These are phyloP conservation scores for Zeus faber DNA, from an alignment of 2,113 vertebrate genomes.

Conservation along the genomic window DNA sequence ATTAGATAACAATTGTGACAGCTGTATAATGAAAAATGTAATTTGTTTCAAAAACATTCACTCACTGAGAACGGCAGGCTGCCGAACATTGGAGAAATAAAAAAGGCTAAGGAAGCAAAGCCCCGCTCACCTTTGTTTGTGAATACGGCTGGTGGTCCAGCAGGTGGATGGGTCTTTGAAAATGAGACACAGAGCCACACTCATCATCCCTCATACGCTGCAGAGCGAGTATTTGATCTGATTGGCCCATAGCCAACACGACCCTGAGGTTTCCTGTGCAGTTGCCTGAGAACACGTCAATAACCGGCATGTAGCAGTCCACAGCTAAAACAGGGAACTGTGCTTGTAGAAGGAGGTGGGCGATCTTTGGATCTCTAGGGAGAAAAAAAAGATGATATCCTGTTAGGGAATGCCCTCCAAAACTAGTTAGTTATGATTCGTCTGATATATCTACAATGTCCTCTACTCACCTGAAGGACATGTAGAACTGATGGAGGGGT, in stretches of 20 bases:
- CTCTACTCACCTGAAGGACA: constrained; percentile 87
- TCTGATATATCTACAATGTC: background rate
- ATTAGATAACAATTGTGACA: too few relatives aligned
- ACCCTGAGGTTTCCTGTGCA: constrained; percentile 83
- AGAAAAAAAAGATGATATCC: background rate
- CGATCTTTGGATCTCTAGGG: constrained; percentile 82
- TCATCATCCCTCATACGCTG: constrained; percentile 82
- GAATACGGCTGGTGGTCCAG: constrained; percentile 72
- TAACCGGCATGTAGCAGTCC: constrained; percentile 85
- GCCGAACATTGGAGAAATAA: too few relatives aligned
- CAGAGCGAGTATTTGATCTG: constrained; percentile 82
- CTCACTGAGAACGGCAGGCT: too few relatives aligned
- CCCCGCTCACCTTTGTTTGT: constrained; percentile 54
- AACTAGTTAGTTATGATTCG: background rate
- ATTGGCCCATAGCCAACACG: constrained; percentile 86
- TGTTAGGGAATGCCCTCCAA: background rate
- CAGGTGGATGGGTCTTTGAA: constrained; percentile 73
- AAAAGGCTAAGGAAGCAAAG: background rate
- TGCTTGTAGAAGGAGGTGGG: constrained; percentile 83
- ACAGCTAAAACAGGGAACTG: constrained; percentile 91
- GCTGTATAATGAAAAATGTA: too few relatives aligned
- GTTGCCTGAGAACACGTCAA: constrained; percentile 84
- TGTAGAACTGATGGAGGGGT: constrained; percentile 94
- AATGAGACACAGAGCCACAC: constrained; percentile 29
- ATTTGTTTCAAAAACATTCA: too few relatives aligned